A percentile compares a stretch with the other conserved stretches of the same genome.
Evolutionary conservation across 2,888 invertebrate genomes (phyloP).

Genomic region (Cheilosia impressa): DNA sequence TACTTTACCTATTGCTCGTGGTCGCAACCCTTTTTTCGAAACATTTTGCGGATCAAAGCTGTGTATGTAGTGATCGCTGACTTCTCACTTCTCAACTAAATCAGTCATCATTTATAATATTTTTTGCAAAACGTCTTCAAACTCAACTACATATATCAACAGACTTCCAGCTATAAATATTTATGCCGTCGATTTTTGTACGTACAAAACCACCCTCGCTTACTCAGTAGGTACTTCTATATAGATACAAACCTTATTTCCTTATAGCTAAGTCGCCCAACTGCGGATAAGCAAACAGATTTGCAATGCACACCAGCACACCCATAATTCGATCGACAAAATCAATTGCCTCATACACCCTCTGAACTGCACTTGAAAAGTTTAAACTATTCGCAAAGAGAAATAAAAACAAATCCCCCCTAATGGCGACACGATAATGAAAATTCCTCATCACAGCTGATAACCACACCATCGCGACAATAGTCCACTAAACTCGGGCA

Average conservation of each 20-base stretch:
- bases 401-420: slow-evolving; percentile 10
- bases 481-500: not conserved
- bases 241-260: not conserved
- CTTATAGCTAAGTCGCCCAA: not conserved
- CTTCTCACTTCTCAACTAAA: too few species aligned
- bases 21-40: too few species aligned
- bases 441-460: slow-evolving; percentile 25
- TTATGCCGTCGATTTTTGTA: too few species aligned
- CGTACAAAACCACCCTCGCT: too few species aligned
- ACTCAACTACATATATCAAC: too few species aligned
- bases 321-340: not conserved
- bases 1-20: too few species aligned
- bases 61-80: too few species aligned
- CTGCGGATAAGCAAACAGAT: not conserved
- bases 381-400: slow-evolving; percentile 7
- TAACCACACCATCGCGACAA: slow-evolving; percentile 33
- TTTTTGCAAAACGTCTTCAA: too few species aligned
- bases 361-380: slow-evolving; percentile 25
- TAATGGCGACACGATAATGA: not conserved
- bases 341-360: not conserved
- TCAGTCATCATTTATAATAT: too few species aligned
- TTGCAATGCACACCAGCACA: not conserved
- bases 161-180: too few species aligned
- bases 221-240: too few species aligned
- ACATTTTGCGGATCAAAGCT: too few species aligned